These are phyloP conservation scores for Dryoscopus gambensis DNA, from an alignment of 2,113 vertebrate genomes.

Conservation along the genomic window DNA sequence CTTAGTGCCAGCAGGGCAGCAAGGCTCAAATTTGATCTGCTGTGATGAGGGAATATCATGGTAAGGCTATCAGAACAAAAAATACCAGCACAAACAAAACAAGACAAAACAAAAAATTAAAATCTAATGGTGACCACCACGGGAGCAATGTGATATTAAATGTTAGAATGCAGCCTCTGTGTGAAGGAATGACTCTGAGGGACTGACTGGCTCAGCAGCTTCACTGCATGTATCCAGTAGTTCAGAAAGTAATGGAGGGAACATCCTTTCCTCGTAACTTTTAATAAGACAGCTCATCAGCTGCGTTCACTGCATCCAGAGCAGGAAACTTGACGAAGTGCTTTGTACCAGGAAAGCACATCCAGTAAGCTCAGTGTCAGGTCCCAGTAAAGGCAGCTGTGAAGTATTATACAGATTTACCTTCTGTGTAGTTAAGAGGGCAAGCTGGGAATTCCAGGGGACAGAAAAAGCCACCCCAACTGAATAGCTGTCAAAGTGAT, in stretches of 20 bases:
- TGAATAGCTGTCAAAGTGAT: constrained; percentile 61
- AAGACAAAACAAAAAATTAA: background rate
- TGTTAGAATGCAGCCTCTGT: background rate
- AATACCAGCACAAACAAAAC: background rate
- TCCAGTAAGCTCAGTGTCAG: constrained; percentile 29
- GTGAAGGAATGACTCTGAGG: background rate
- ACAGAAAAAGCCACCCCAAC: constrained; percentile 36
- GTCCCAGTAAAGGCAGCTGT: constrained; percentile 37
- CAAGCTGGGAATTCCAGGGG: constrained; percentile 41
- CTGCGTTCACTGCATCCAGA: background rate
- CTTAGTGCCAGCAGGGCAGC: background rate
- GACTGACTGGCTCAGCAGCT: background rate
- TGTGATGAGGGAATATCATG: background rate
- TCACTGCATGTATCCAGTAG: background rate
- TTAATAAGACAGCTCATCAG: constrained; percentile 54
- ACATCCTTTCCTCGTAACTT: constrained; percentile 45
- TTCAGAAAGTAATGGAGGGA: constrained; percentile 38
- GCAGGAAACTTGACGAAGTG: constrained; percentile 22
- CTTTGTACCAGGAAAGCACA: constrained; percentile 36
- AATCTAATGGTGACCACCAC: background rate
- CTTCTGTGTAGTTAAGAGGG: constrained; percentile 46
- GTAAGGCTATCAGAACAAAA: background rate
- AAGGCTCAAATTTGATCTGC: background rate
- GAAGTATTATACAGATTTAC: constrained; percentile 53
- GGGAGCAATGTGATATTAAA: background rate